These are phyloP conservation scores for Epinephelus fuscoguttatus DNA, from an alignment of 2,113 vertebrate species.

Conservation along the genomic window DNA sequence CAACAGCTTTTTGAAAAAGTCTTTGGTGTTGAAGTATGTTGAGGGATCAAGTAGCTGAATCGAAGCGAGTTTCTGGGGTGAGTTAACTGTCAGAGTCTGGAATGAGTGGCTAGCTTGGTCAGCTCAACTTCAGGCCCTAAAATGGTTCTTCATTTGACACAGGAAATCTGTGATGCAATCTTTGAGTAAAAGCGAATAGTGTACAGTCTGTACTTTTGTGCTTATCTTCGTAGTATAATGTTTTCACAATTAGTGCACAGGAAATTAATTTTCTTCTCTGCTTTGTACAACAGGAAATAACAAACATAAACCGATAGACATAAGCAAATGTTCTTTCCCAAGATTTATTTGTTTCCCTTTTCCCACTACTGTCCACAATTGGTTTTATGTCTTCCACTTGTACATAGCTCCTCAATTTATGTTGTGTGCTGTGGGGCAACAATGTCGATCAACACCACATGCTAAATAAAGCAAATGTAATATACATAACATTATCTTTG, in stretches of 20 bases:
- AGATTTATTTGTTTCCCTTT: neutral
- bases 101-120: neutral
- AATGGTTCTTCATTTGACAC: neutral
- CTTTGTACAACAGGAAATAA: slow-evolving; percentile 5
- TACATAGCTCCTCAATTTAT: neutral
- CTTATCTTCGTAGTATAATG: neutral
- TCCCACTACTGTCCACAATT: neutral
- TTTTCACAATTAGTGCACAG: neutral
- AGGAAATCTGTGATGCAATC: neutral
- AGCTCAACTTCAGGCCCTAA: neutral
- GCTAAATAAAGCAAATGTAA: neutral
- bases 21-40: neutral
- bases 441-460: no score
- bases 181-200: neutral
- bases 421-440: neutral
- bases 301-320: neutral
- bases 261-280: neutral
- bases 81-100: neutral
- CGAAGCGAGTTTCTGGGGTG: no score
- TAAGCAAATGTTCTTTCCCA: neutral
- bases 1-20: neutral
- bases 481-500: neutral
- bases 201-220: neutral
- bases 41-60: no score
- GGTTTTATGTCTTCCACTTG: neutral